Evolutionary conservation across 2,888 invertebrate genomes (phyloP), one percentile per base, ranked within the genome.

Genomic region (Digitonthophagus gazella): DNA sequence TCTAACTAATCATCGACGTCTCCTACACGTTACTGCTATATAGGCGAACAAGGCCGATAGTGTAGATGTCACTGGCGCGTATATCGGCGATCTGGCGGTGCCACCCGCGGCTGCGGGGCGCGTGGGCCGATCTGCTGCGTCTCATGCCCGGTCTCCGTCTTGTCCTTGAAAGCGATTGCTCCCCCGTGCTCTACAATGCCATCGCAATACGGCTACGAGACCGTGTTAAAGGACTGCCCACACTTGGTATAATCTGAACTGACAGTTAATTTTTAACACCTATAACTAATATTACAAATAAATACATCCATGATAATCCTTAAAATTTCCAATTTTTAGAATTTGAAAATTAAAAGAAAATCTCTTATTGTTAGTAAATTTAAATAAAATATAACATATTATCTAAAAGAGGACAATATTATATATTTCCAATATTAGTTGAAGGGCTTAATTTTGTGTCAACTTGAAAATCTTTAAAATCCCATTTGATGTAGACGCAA

Each of bases 1-100:
- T 65, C 65, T 63, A 67, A 72, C 73, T 71, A 72, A 72, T 72
- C 73, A 70, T 71, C 72, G 73, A 72, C 67, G 72, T 74, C 70
- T 72, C 73, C 70, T 72, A 74, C 72, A 69, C 71, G 67, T 66
- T 68, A 44, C 56, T 56, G 67, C 66, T 54, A 58, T 57, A 68
- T 28, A 55, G 55, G 15, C 54, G 64, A 64, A 66, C 70, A 70
- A 63, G 63, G 57, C 57, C 66, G 68, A 70, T 70, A 70, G 70
- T 68, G 70, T 68, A 65, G 67, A 70, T 70, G 70, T 70, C 70
- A 70, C 70, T 63, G 58, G 19, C 65, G 19, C 19, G 56, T 63
- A 16, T 65, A 65, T 70, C 58, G 70, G 61, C 68, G 69, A 73
- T 74, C 74, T 73, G 68, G 67, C 67, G 69, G 69, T 72, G 71